Base-by-base conservation (phyloP, 2,113 vertebrate species). In the Serinus canaria region DNA sequence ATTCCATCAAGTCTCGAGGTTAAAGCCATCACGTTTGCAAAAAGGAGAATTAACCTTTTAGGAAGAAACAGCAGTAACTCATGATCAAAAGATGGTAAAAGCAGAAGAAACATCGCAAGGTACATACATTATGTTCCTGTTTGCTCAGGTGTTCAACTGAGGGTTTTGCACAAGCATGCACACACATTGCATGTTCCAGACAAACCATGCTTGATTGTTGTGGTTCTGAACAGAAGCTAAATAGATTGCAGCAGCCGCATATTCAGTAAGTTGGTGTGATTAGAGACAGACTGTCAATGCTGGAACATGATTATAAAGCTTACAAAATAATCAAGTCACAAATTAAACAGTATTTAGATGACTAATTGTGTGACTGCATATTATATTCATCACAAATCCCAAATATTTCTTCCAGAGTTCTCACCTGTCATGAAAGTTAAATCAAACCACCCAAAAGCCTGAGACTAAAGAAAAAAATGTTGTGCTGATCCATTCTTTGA, bases 1-100 rank as follows among this genome's bases (percentile, higher is more conserved):
- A 85, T 55, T 39, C 74, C 41, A 55, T n/a, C 44, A 75, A 19
- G 13, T 49, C 17, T 63, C 0, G 0, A 47, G 3, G 30, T 39
- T 75, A 75, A 52, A 89, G 33, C 27, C 27, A 55, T 27, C 7
- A 67, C 1, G 0, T 52, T 81, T 72, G 35, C 56, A 47, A 68
- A 76, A 11, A 82, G 4, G 1, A 79, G 14, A 46, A 50, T 53
- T 73, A 56, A 59, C 24, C 43, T 64, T 78, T 55, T 13, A 63
- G 47, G 44, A 76, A 68, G 20, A 79, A 89, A 79, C 6, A 63
- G 16, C 23, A 69, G 53, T 60, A 63, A 68, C 7, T 52, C 49
- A n/a, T 27, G 16, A 64, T n/a, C 43, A 77, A 50, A 44, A 31
- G 15, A 11, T 24, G 5, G 27, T n/a, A 69, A 60, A 25, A 39